Base-by-base conservation (phyloP, 2,888 invertebrate genomes). In the Drosophila pegasa region DNA sequence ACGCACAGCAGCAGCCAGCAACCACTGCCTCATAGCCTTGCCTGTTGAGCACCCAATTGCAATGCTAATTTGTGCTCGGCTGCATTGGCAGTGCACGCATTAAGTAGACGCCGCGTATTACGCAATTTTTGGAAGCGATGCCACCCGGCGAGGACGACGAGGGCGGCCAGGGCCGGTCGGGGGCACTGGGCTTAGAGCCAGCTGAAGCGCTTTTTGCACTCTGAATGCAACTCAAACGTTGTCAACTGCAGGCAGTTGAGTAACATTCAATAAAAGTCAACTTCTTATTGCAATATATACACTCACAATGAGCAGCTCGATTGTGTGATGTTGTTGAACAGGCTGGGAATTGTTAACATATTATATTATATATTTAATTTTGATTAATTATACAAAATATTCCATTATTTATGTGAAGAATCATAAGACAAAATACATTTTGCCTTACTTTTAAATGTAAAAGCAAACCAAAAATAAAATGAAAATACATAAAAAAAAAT, bases 31-130 rank as follows among this genome's bases (percentile, higher is more conserved):
- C 57, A 63, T n/a, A n/a, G n/a, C n/a, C n/a, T n/a, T n/a, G 61
- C 69, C 71, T 75, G 71, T 75, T 80, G 66, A 75, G 55, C 80
- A 58, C 52, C 51, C 68, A 73, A 80, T 82, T 71, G 75, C 67
- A 80, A 78, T 80, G 79, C 77, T 77, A 85, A 79, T 85, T 85
- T 71, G 33, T 8, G 29, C 14, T 50, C 25, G 29, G 12, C 33
- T 25, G 54, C 63, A 22, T 10, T 35, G 7, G 10, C 35, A 20
- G n/a, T 41, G 29, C 29, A 16, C 41, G 16, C 40, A 69, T 67
- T 61, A 58, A 60, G 68, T 61, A 75, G 66, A 66, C 75, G 78
- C 52, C 47, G 31, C 57, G 48, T 65, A 20, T 35, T 9, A 16
- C 51, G 25, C 37, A 51, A 59, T 38, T 33, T 71, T 75, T 6